Base-by-base conservation (phyloP, 2,888 invertebrate species). In the Chaitophorus viminalis region DNA sequence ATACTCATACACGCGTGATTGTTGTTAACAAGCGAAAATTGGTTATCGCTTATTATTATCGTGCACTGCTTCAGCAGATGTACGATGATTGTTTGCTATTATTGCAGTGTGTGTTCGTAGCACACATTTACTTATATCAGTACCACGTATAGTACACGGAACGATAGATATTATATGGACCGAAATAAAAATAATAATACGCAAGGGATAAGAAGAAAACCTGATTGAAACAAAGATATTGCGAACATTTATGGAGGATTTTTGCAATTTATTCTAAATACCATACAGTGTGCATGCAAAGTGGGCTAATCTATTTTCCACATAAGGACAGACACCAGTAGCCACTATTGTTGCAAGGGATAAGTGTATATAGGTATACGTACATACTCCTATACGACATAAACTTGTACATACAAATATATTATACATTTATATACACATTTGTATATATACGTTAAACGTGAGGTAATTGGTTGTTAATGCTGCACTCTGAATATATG, bases 241-340 rank as follows among this genome's bases (percentile, higher is more conserved):
- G 84, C 17, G 84, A 52, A 84, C 17, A 76, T 84, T 76, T 84
- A 76, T 76, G 60, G 60, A 84, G 31, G 46, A 76, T 65, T 76
- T 76, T 76, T 25, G 65, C 84, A 76, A 76, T 84, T 76, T 84
- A 84, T 84, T 84, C 84, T 76, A 84, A 84, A 76, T 76, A 65
- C 46, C 31, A 14, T 54, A 74, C 72, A 54, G 83, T 21, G 29
- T 36, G 76, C 65, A 84, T 76, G 84, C 84, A 46, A 84, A 84
- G 76, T 76, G 84, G 65, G 84, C 84, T 84, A 84, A 84, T 84
- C 76, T 84, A 76, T 76, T 84, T 84, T 84, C 84, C 84, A 46
- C 84, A 76, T 84, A 84, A 84, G 84, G 84, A 31, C 76, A 76
- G 84, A 84, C 65, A 84, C 84, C 76, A 76, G 76, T 76, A 76